These are phyloP conservation scores for Trinectes maculatus DNA, from an alignment of 2,113 vertebrate genomes.

Conservation along the genomic window DNA sequence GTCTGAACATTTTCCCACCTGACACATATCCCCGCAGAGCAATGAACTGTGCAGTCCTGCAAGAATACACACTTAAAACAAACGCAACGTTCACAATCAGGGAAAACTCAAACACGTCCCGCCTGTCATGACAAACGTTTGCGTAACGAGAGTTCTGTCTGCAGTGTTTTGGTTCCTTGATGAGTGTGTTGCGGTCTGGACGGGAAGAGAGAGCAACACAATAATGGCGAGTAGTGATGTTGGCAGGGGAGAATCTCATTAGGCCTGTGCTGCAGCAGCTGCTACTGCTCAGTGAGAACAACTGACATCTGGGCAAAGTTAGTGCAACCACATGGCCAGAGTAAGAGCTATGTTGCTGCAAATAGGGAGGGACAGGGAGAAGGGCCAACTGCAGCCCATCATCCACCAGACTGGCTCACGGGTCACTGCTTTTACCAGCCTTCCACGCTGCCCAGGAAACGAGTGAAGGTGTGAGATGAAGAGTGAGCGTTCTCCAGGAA, in stretches of 20 bases:
- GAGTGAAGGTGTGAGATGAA: background rate
- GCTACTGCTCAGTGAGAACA: conserved; percentile 67
- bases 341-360: conserved; percentile 49
- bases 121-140: conserved; percentile 17
- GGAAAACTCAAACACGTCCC: conserved; percentile 39
- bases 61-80: conserved; percentile 19
- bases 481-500: conserved; percentile 26
- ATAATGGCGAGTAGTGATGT: conserved; percentile 49
- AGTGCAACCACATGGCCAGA: conserved; percentile 71
- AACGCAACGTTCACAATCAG: conserved; percentile 46
- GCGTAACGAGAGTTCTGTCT: conserved; percentile 22
- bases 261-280: conserved; percentile 62
- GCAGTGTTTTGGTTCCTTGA: conserved; percentile 24
- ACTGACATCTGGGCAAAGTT: conserved; percentile 69
- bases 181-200: conserved; percentile 57
- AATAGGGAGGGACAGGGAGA: conserved; percentile 48
- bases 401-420: conserved; percentile 35
- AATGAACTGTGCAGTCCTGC: conserved; percentile 8
- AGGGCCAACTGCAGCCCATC: conserved; percentile 54
- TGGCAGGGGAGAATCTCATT: conserved; percentile 68
- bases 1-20: conserved; percentile 23
- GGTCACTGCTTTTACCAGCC: conserved; percentile 53
- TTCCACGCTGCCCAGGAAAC: conserved; percentile 23
- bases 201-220: conserved; percentile 36
- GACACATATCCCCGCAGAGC: conserved; percentile 54